phyloP scores from a whole-genome alignment of 2,888 invertebrate species.

The Macrosiphum euphorbiae region DNA sequence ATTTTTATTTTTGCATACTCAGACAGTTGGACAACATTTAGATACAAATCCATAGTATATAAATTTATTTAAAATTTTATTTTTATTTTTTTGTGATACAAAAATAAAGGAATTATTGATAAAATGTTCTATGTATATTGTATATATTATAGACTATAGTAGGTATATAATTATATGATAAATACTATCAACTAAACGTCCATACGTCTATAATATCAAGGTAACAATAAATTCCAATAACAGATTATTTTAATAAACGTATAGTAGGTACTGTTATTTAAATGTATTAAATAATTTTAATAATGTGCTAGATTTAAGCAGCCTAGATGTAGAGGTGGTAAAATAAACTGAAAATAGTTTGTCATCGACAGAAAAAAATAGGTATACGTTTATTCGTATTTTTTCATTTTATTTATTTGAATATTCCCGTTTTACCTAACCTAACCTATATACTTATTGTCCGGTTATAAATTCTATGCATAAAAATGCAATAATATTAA shows the following conservation, averaged over 20 bases:
- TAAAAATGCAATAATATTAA: too few relatives aligned
- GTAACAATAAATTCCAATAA: neutral
- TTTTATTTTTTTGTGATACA: neutral
- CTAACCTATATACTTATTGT: neutral
- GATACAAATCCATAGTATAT: neutral
- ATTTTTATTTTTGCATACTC: neutral
- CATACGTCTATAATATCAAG: slow-evolving; percentile 1
- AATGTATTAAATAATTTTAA: neutral
- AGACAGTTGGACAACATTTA: neutral
- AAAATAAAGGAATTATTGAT: neutral
- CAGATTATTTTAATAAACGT: neutral
- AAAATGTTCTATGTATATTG: neutral
- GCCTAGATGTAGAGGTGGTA: neutral
- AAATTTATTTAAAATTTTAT: neutral
- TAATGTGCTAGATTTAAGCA: neutral
- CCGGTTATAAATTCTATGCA: too few relatives aligned
- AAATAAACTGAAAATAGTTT: neutral
- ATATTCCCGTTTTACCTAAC: too few relatives aligned
- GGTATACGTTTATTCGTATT: neutral
- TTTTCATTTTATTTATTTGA: too few relatives aligned
- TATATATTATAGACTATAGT: neutral
- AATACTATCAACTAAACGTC: neutral
- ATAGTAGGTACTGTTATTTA: neutral
- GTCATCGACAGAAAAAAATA: neutral
- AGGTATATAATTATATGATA: neutral